phyloP scores from a whole-genome alignment of 2,113 vertebrate genomes.

The Phocoena phocoena region DNA sequence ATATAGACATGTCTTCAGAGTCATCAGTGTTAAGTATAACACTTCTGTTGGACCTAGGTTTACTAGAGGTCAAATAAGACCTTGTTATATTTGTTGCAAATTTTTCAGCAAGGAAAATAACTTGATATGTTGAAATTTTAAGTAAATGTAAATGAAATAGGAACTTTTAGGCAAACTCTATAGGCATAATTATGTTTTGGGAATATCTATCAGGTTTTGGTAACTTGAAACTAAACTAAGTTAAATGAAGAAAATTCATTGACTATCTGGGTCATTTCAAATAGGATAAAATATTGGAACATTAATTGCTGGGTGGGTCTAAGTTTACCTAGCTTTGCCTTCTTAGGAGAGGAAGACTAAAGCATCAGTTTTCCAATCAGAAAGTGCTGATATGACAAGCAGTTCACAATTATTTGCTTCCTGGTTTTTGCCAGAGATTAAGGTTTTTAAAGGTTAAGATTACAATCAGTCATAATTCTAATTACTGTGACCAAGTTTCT shows the following conservation, averaged over 20 bases:
- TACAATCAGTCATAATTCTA: background rate
- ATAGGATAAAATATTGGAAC: background rate
- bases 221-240: background rate
- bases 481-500: background rate
- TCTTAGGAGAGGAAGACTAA: background rate
- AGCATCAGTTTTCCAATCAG: background rate
- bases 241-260: background rate
- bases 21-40: background rate
- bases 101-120: background rate
- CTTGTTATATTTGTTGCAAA: background rate
- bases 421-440: background rate
- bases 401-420: background rate
- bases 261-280: background rate
- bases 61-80: background rate
- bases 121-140: background rate
- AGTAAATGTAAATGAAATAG: background rate
- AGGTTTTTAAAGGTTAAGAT: background rate
- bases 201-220: background rate
- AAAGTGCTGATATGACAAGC: background rate
- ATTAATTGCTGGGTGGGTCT: background rate
- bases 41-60: background rate
- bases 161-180: background rate
- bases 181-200: background rate
- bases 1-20: background rate
- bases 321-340: background rate